These are phyloP conservation scores for Ceratotherium simum DNA, from an alignment of 2,113 vertebrate genomes.

Conservation along the genomic window DNA sequence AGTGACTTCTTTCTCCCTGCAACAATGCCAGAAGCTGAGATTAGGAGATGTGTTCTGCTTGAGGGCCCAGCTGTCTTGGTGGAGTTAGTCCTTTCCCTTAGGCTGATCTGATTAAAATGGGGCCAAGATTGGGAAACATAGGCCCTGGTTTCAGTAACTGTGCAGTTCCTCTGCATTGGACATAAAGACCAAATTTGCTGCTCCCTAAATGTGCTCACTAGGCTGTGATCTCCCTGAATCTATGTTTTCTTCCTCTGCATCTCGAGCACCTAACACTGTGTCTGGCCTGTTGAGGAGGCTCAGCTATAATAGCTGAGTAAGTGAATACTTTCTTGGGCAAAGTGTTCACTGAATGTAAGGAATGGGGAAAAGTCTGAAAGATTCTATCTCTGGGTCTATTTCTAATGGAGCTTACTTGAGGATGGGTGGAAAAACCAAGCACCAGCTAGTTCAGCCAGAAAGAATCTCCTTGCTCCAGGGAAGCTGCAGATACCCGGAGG, in stretches of 20 bases:
- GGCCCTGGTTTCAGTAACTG: slow-evolving; percentile 32
- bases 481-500: background rate
- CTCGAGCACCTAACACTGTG: background rate
- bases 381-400: background rate
- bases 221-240: background rate
- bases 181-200: background rate
- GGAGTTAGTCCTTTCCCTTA: slow-evolving; percentile 64
- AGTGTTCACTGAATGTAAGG: background rate
- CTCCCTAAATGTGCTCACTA: background rate
- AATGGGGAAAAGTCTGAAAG: background rate
- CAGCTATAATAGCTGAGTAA: background rate
- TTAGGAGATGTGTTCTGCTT: slow-evolving; percentile 64
- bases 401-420: background rate
- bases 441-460: background rate
- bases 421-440: background rate
- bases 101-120: slow-evolving; percentile 60
- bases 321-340: background rate
- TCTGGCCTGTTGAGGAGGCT: background rate
- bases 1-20: slow-evolving; percentile 65
- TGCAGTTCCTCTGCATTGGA: background rate
- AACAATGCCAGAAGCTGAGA: slow-evolving; percentile 70
- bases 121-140: background rate
- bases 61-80: slow-evolving; percentile 65
- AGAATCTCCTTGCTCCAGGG: background rate
- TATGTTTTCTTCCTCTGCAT: background rate